Evolutionary conservation across 2,113 vertebrate species (phyloP), one percentile per base, ranked within the genome.

Genomic region (Menura novaehollandiae): DNA sequence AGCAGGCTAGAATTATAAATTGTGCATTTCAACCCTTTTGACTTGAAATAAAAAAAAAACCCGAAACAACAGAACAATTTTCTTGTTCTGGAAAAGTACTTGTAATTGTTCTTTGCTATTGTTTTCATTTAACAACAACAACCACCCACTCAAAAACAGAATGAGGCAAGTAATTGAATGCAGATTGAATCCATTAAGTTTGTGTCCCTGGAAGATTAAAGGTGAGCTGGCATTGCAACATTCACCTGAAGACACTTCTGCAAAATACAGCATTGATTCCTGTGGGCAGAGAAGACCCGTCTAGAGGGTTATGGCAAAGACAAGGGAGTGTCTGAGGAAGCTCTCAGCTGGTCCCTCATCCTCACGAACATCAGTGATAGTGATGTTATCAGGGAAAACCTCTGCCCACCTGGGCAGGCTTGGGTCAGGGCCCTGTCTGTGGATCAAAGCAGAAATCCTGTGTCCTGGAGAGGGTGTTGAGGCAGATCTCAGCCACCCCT

Each of bases 391-490:
- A 49, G 35, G 18, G 10, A 35, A 77, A 60, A 59, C 10, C 23
- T 74, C 10, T 77, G 43, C 28, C 26, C 0, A 2, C 52, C 17
- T 1, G 1, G 13, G 16, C 10, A 79, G 44, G 24, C 16, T 23
- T 60, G 39, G 23, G 11, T 73, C 52, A 22, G 32, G 18, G 13
- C 60, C 32, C 19, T 73, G 21, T n/a, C 37, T 68, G 47, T 73
- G 62, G 22, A 26, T 77, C 24, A n/a, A 27, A 64, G 53, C 24
- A 80, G 37, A 56, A 83, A 41, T 60, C 21, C 16, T 52, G 7
- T 67, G 44, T 69, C 46, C 14, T 35, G 53, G 17, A 35, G 37
- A 30, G 37, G 13, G 4, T 82, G 33, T n/a, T 0, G 2, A 53
- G 37, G 41, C 64, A 68, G 44, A 55, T 6, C 26, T 77, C 41